Evolutionary conservation across 2,113 vertebrate genomes (phyloP), one percentile per base, ranked within the genome.

Genomic region (Corythaeola cristata): DNA sequence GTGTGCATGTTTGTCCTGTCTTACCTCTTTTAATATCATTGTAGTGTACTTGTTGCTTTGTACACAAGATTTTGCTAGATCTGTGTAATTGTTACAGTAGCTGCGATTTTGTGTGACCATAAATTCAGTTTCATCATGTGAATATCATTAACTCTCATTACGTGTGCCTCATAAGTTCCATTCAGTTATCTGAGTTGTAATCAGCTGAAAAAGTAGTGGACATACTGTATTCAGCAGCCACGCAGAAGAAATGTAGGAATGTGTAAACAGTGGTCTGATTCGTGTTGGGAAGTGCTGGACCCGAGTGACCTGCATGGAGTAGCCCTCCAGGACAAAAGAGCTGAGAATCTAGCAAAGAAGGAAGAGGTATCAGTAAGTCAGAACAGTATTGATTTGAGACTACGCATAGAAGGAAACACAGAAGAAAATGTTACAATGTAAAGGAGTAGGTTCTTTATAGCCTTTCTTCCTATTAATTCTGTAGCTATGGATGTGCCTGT

Each of bases 111-210:
- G 60, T 85, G 76, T 64, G 85, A 59, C 77, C 68, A 68, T 85
- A 93, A 95, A 94, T 97, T 85, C 59, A 53, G 72, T 59, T 93
- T 80, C 82, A 55, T 79, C 86, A 93, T 71, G 79, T 95, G 87
- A 94, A 35, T 55, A 8, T 73, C 87, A 96, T 97, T 96, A 97
- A 97, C 85, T 75, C 80, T 97, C 82, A 97, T 97, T 97, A 95
- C 77, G 81, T 49, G 84, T 97, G 96, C 96, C 64, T 96, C 88
- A 69, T 44, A 63, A 90, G 79, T 92, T 96, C 96, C 67, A 89
- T 96, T 97, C 90, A 96, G 64, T 62, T 92, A 94, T 67, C 66
- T 11, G 79, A 79, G 77, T 30, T 89, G 60, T 71, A 92, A 89
- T 94, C 87, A 85, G 85, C 66, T 80, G 84, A 53, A 90, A 47